phyloP scores from a whole-genome alignment of 2,797 vertebrate genomes.

The Falco concolor region DNA sequence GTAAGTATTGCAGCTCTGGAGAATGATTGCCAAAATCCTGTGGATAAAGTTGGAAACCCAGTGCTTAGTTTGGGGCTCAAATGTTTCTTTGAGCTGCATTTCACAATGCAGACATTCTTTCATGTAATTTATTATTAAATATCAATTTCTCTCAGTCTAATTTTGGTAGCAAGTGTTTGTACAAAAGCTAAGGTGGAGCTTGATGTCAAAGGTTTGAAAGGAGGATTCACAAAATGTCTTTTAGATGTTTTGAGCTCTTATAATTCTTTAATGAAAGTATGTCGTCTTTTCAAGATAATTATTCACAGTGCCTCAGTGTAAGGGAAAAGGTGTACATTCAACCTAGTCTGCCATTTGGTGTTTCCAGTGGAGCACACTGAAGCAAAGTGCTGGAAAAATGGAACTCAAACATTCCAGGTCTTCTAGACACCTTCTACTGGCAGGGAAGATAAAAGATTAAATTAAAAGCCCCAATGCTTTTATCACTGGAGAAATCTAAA shows the following conservation, averaged over 20 bases:
- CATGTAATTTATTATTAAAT: not conserved
- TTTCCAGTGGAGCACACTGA: not conserved
- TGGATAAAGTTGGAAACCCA: not conserved
- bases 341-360: not conserved
- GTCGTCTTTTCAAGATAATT: not conserved
- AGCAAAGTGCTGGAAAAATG: not conserved
- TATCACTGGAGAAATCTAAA: not conserved
- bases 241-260: not conserved
- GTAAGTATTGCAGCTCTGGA: not conserved
- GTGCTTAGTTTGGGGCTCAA: not conserved
- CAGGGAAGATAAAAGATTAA: not conserved
- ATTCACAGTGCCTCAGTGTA: not conserved
- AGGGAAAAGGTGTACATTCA: not conserved
- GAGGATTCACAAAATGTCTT: not conserved
- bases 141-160: not conserved
- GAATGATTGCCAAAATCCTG: not conserved
- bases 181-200: not conserved
- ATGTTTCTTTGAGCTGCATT: not conserved
- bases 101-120: not conserved
- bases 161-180: not conserved
- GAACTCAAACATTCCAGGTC: not conserved
- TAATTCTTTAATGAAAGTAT: not conserved
- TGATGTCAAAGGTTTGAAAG: not conserved
- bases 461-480: not conserved
- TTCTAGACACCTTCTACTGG: not conserved